Base-by-base conservation (phyloP, 2,113 vertebrate genomes). In the Nycticebus coucang region DNA sequence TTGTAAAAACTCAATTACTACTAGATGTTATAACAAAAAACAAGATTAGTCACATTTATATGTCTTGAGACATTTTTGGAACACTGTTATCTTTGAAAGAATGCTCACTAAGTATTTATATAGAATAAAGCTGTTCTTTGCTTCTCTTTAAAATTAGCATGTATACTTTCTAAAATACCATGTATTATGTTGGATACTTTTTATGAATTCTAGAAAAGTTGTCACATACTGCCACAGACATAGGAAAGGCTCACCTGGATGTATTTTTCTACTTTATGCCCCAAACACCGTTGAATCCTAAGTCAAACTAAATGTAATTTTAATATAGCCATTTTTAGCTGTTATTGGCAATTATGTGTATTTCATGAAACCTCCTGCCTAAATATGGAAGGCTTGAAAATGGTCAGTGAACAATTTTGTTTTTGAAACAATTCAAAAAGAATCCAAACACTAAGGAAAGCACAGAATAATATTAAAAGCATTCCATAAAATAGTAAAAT, bases 391-490 rank as follows among this genome's bases (percentile, higher is more conserved):
- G 18, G 53, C 45, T 89, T 93, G n/a, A 94, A 97, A 96, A 94
- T 74, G 79, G 19, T 55, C 87, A 72, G 64, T 89, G 91, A 77
- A 33, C 14, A 96, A 84, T 45, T 81, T 90, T 90, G 69, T 45
- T 91, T 95, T 80, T 96, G 60, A 97, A 96, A 95, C 69, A 72
- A 87, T 78, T 94, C 71, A 78, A 72, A 97, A 95, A 89, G 84
- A 93, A 35, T 30, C 95, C 96, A 93, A 86, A 95, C 86, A 10
- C 45, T 91, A 89, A 89, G 60, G 53, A 89, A 93, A 89, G 53
- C 37, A 33, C 3, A 21, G 75, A 68, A 89, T 82, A 28, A 45
- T 93, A 97, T 59, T 84, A 84, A 97, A 87, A 12, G 24, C 30
- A 41, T 87, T 93, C 62, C 37, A 59, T 74, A 57, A n/a, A 84